These are phyloP conservation scores for Tetranychus piercei DNA, from an alignment of 2,888 invertebrate genomes.

Conservation along the genomic window DNA sequence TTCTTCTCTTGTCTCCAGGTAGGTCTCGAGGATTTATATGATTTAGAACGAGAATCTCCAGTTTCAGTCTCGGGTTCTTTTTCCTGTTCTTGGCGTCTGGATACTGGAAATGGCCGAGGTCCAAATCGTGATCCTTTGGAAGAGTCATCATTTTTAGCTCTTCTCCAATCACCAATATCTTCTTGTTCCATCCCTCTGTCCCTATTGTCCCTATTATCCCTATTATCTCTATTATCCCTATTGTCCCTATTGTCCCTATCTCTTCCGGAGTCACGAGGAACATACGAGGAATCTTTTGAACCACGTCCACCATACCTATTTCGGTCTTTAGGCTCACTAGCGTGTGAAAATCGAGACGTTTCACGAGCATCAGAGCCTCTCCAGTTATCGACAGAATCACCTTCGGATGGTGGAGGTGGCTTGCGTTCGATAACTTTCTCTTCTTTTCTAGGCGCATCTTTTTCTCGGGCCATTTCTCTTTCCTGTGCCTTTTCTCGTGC, in stretches of 20 bases:
- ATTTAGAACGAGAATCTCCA: background rate
- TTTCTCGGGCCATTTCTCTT: background rate
- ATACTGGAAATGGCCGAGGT: too few relatives aligned
- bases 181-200: background rate
- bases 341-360: background rate
- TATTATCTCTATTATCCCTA: background rate
- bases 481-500: background rate
- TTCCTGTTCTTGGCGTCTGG: background rate
- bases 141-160: too few relatives aligned
- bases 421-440: background rate
- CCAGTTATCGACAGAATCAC: background rate
- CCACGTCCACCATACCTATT: background rate
- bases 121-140: too few relatives aligned
- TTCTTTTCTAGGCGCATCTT: background rate
- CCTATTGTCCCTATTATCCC: background rate
- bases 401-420: background rate
- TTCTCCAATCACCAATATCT: too few relatives aligned
- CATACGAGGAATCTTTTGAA: background rate
- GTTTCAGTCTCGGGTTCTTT: background rate
- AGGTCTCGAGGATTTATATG: background rate
- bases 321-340: background rate
- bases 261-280: background rate
- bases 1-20: background rate
- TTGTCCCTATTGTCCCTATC: background rate
- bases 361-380: background rate